phyloP scores from a whole-genome alignment of 1,140 invertebrate species.

The Pseudomyrmex cubaensis region DNA sequence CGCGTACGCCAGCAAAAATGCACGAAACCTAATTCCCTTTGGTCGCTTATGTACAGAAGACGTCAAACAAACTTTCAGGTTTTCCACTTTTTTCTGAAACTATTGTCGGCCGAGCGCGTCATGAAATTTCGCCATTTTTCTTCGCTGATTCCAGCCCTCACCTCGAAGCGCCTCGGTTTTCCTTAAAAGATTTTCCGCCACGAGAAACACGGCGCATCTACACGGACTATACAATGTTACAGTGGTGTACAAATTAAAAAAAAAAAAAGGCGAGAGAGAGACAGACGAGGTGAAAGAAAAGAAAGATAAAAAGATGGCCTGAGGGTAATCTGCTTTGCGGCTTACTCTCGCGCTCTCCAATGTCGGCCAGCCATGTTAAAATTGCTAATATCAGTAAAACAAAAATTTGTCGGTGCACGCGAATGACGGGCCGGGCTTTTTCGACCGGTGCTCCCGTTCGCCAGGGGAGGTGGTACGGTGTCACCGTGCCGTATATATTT shows the following conservation, averaged over 20 bases:
- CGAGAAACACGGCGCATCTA: conserved; percentile 54
- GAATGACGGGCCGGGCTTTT: conserved; percentile 55
- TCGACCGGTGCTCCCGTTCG: neutral
- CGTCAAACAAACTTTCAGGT: neutral
- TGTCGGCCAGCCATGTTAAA: conserved; percentile 60
- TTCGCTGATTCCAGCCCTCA: conserved; percentile 65
- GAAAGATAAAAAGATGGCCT: conserved; percentile 58
- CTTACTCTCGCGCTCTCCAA: conserved; percentile 31
- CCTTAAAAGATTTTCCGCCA: conserved; percentile 70
- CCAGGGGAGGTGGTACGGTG: neutral
- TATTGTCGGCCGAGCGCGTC: conserved; percentile 33
- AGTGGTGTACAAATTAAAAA: conserved; percentile 69
- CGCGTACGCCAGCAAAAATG: neutral
- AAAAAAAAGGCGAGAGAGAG: conserved; percentile 11
- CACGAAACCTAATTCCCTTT: conserved; percentile 10
- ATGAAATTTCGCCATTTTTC: conserved; percentile 68
- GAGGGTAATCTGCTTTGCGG: conserved; percentile 62
- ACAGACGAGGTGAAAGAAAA: conserved; percentile 26
- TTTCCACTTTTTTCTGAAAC: neutral
- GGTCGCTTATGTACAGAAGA: conserved; percentile 16
- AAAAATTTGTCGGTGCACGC: conserved; percentile 52
- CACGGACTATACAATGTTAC: conserved; percentile 58
- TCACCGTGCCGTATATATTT: conserved; percentile 14
- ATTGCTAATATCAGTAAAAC: conserved; percentile 70
- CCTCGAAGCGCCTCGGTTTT: conserved; percentile 54